Evolutionary conservation across 92 coral and sea anemone species (phyloP).

Genomic region (Muricea muricata): DNA sequence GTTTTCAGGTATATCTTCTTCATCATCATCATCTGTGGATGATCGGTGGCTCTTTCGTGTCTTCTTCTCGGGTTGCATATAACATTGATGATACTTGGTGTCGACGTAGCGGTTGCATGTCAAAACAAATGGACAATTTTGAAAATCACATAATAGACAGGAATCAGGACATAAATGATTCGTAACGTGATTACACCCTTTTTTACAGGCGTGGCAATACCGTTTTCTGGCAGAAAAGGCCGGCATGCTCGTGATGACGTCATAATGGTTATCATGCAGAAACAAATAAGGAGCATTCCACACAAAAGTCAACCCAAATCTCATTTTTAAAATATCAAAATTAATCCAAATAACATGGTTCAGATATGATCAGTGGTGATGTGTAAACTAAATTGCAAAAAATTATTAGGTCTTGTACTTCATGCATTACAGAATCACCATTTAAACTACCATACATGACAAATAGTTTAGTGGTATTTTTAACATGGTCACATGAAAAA

Average conservation of each 20-base stretch:
- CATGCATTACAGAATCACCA: too few species aligned
- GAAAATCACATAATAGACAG: neutral
- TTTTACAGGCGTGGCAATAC: neutral
- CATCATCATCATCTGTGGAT: neutral
- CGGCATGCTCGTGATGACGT: neutral
- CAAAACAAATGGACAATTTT: neutral
- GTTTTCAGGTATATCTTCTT: neutral
- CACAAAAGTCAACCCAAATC: too few species aligned
- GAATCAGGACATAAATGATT: neutral
- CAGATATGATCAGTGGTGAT: too few species aligned
- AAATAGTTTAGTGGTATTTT: too few species aligned
- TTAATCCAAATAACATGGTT: too few species aligned
- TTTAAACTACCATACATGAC: too few species aligned
- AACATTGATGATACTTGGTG: neutral
- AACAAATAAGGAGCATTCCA: too few species aligned
- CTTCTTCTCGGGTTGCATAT: neutral
- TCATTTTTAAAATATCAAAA: too few species aligned
- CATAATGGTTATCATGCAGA: neutral
- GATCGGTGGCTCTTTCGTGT: neutral
- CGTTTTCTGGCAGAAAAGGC: neutral
- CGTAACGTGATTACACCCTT: neutral
- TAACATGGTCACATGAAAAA: too few species aligned
- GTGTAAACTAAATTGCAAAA: too few species aligned
- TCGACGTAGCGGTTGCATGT: neutral
- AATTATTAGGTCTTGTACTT: too few species aligned